phyloP scores from a whole-genome alignment of 1,140 invertebrate species.

The Camponotus floridanus region DNA sequence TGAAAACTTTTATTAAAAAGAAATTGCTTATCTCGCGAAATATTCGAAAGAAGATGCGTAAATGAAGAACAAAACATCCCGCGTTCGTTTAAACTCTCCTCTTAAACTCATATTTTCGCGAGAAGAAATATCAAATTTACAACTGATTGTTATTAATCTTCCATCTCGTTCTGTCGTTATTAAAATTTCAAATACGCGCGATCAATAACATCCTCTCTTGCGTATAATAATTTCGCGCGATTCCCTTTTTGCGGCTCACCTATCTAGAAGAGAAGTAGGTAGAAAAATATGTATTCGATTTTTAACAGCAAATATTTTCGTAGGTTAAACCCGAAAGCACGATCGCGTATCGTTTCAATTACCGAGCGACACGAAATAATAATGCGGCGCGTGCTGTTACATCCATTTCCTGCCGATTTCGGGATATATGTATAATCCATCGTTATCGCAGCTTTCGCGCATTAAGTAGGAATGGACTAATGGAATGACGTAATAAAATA shows the following conservation, averaged over 20 bases:
- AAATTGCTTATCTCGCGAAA: conserved; percentile 22
- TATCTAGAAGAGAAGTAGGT: neutral
- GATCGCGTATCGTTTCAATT: conserved; percentile 32
- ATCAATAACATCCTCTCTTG: neutral
- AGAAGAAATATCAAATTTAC: conserved; percentile 32
- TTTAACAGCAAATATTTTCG: conserved; percentile 29
- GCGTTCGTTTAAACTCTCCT: conserved; percentile 1
- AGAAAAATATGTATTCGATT: neutral
- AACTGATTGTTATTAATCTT: conserved; percentile 32
- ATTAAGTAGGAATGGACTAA: conserved; percentile 53
- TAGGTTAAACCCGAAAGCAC: conserved; percentile 31
- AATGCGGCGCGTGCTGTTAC: conserved; percentile 36
- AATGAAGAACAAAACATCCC: conserved; percentile 27
- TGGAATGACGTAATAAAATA: conserved; percentile 61
- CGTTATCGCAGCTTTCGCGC: conserved; percentile 1
- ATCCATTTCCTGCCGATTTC: conserved; percentile 47
- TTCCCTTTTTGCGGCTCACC: neutral
- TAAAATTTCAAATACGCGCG: neutral
- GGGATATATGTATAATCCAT: conserved; percentile 22
- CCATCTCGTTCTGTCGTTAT: neutral
- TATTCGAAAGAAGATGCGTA: conserved; percentile 12
- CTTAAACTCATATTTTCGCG: conserved; percentile 10
- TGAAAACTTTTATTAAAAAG: conserved; percentile 35
- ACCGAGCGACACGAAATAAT: conserved; percentile 37
- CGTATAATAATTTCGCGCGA: neutral